Evolutionary conservation across 2,888 invertebrate genomes (phyloP).

Genomic region (Horisme vitalbata): DNA sequence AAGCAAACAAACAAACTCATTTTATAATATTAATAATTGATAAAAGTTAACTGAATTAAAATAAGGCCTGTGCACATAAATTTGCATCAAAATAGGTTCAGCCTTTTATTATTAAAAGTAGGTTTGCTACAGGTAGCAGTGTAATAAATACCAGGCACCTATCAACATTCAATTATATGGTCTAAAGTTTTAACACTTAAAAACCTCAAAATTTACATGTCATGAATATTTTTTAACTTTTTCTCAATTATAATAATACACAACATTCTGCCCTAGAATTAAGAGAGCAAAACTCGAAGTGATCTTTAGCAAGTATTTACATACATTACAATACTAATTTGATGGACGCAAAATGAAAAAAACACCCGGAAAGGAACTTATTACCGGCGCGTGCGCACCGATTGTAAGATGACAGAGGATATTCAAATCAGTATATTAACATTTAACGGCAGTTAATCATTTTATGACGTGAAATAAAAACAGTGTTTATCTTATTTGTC

Average conservation of each 20-base stretch:
- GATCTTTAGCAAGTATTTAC: slow-evolving; percentile 69
- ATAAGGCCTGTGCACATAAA: too few species aligned
- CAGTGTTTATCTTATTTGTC: slow-evolving; percentile 43
- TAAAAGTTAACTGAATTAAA: too few species aligned
- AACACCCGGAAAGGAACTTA: slow-evolving; percentile 53
- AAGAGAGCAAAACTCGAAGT: slow-evolving; percentile 62
- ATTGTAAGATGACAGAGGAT: slow-evolving; percentile 45
- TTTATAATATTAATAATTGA: too few species aligned
- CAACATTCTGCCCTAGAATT: slow-evolving; percentile 67
- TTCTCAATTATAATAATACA: slow-evolving; percentile 69
- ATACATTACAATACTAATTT: slow-evolving; percentile 73
- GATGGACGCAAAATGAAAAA: slow-evolving; percentile 47
- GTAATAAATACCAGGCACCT: too few species aligned
- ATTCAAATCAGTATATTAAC: slow-evolving; percentile 51
- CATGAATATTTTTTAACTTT: slow-evolving; percentile 79
- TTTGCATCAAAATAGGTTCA: too few species aligned
- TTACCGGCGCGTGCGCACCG: slow-evolving; percentile 49
- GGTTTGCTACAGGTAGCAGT: too few species aligned
- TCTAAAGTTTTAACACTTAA: slow-evolving; percentile 70
- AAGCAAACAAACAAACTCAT: slow-evolving; percentile 43
- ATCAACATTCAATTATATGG: slow-evolving; percentile 67
- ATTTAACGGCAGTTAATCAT: slow-evolving; percentile 56
- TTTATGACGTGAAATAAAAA: slow-evolving; percentile 41
- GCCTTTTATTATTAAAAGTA: too few species aligned
- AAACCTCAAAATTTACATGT: slow-evolving; percentile 74